Conservation (phyloP, 2,797 vertebrate genomes). For the Scyliorhinus canicula region DNA sequence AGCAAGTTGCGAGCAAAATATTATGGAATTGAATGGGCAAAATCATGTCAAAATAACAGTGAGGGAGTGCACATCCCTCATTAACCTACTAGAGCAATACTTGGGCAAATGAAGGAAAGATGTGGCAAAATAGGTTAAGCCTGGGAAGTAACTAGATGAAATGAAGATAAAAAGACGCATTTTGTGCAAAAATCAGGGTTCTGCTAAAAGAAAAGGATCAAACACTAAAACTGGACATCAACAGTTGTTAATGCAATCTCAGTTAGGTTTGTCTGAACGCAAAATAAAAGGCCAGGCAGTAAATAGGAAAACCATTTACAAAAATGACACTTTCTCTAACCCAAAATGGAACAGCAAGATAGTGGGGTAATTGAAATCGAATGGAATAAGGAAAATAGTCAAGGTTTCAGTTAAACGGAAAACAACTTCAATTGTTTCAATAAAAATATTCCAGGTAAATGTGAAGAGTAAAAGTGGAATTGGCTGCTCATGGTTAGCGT, state of each 20-base stretch:
- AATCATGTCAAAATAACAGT: background rate
- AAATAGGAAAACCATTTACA: background rate
- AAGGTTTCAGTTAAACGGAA: background rate
- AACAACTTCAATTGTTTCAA: background rate
- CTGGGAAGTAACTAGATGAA: too few relatives aligned
- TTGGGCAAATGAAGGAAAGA: background rate
- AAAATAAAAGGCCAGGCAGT: background rate
- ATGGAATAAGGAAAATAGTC: background rate
- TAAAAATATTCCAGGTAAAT: background rate
- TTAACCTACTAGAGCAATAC: background rate
- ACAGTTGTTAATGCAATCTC: background rate
- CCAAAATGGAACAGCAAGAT: background rate
- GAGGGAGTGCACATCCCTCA: background rate
- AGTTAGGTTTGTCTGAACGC: background rate
- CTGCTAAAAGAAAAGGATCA: background rate
- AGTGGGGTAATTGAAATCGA: background rate
- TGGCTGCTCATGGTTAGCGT: background rate
- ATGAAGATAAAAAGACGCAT: too few relatives aligned
- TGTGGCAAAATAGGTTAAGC: too few relatives aligned
- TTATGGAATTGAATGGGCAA: background rate
- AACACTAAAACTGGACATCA: background rate
- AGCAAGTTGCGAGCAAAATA: background rate
- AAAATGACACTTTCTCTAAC: background rate
- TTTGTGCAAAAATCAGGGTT: background rate
- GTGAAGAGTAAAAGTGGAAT: background rate